Conservation (phyloP, 2,797 vertebrate genomes). For the Sebastes nivosus region DNA sequence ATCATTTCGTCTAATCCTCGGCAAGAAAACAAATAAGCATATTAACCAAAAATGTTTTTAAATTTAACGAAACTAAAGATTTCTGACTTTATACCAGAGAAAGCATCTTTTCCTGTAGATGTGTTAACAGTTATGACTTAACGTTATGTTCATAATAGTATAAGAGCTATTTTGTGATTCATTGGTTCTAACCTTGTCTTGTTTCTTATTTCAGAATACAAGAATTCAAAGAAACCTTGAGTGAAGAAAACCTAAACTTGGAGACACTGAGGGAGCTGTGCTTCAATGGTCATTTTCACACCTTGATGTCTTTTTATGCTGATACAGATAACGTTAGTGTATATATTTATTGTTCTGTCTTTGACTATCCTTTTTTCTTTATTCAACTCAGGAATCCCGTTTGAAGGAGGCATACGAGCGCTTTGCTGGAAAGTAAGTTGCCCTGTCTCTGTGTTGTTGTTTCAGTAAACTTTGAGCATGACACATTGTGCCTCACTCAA, state of each 20-base stretch:
- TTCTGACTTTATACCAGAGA: background rate
- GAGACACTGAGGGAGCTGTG: constrained; percentile 89
- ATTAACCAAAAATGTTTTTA: background rate
- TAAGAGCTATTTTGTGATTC: background rate
- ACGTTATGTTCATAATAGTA: background rate
- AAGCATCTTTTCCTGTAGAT: background rate
- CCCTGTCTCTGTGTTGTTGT: background rate
- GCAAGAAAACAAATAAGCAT: background rate
- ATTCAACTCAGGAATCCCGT: constrained; percentile 89
- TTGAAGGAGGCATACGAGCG: constrained; percentile 94
- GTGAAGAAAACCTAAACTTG: constrained; percentile 88
- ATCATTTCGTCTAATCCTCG: background rate
- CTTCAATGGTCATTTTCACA: constrained; percentile 88
- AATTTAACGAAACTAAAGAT: background rate
- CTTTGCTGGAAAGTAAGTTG: constrained; percentile 96
- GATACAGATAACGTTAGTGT: background rate
- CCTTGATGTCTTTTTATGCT: background rate
- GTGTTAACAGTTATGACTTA: background rate
- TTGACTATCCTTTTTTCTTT: background rate
- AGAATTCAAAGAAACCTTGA: constrained; percentile 90
- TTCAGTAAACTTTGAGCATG: background rate
- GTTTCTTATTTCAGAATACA: constrained; percentile 86
- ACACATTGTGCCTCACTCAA: background rate
- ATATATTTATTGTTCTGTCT: background rate
- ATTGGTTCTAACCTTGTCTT: background rate